Base-by-base conservation (phyloP, 2,888 invertebrate species). In the Catotricha subobsoleta region DNA sequence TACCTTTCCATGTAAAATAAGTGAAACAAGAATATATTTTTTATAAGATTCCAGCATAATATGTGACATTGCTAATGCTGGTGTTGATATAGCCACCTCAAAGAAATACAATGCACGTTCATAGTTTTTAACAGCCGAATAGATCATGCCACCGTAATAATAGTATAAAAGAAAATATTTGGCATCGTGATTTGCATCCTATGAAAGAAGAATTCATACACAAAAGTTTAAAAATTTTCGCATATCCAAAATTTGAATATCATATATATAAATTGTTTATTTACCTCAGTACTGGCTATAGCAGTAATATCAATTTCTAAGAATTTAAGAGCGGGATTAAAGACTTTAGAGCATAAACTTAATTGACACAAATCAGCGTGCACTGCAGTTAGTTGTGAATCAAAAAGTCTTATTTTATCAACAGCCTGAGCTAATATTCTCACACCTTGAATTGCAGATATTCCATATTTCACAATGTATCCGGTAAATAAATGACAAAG, bases 71-170 rank as follows among this genome's bases (percentile, higher is more conserved):
- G 87, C 86, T 67, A 81, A 74, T 23, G 90, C 84, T 3, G 94
- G 94, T n/a, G 91, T 91, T 20, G 91, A 91, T 44, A 92, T 78
- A 43, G 84, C 91, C 15, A 92, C 88, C 74, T 95, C 94, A 62
- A 88, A 91, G 64, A 90, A 94, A 63, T 91, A 94, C 45, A 92
- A 66, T 8, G 94, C 91, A 55, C 90, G 71, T 50, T 91, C 87
- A 57, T 84, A 88, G 55, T 91, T 87, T 60, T 94, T 91, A 52
- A 94, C 65, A 10, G 88, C 86, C 42, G 91, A 78, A 61, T 92
- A 95, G 50, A 95, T 88, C 88, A 95, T 91, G 40, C 95, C 95
- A 43, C 94, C 94, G 58, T 97, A 97, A 61, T 95, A 95, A 59
- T 88, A 95, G 60, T 91, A 95, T 0, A 90, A 69, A 40, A 97